Evolutionary conservation across 2,888 invertebrate species (phyloP).

Genomic region (Acrocyrtus sp.): DNA sequence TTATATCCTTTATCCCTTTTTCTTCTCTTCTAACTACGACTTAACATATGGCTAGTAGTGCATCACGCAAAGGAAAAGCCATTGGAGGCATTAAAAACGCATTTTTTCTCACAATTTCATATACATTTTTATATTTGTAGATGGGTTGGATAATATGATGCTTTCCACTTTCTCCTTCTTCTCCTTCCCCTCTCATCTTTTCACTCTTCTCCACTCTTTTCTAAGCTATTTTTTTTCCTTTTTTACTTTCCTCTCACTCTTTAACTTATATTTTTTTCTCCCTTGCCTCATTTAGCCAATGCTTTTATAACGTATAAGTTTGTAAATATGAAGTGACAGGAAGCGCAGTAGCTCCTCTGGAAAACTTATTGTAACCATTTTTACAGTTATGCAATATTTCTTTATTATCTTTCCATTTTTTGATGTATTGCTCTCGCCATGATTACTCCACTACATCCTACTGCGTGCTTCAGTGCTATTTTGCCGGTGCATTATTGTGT

Average conservation of each 20-base stretch:
- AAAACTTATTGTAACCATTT: slow-evolving; percentile 21
- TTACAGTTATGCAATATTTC: too few relatives aligned
- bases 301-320: slow-evolving; percentile 37
- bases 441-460: slow-evolving; percentile 43
- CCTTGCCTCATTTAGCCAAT: slow-evolving; percentile 44
- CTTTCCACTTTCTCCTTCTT: slow-evolving; percentile 24
- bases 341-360: slow-evolving; percentile 34
- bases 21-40: slow-evolving; percentile 1
- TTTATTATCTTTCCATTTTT: slow-evolving; percentile 3
- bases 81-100: slow-evolving; percentile 46
- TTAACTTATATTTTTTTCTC: slow-evolving; percentile 23
- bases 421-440: slow-evolving; percentile 39
- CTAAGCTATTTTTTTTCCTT: slow-evolving; percentile 3
- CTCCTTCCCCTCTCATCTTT: neutral
- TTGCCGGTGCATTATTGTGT: too few relatives aligned
- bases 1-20: neutral
- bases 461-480: slow-evolving; percentile 15
- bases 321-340: slow-evolving; percentile 44
- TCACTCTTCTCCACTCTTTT: neutral
- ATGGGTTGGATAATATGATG: slow-evolving; percentile 14
- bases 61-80: slow-evolving; percentile 42
- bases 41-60: slow-evolving; percentile 37
- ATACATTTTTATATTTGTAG: too few relatives aligned
- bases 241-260: neutral
- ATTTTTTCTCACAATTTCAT: slow-evolving; percentile 39